These are phyloP conservation scores for Mythimna albipuncta DNA, from an alignment of 2,888 invertebrate species.

Conservation along the genomic window DNA sequence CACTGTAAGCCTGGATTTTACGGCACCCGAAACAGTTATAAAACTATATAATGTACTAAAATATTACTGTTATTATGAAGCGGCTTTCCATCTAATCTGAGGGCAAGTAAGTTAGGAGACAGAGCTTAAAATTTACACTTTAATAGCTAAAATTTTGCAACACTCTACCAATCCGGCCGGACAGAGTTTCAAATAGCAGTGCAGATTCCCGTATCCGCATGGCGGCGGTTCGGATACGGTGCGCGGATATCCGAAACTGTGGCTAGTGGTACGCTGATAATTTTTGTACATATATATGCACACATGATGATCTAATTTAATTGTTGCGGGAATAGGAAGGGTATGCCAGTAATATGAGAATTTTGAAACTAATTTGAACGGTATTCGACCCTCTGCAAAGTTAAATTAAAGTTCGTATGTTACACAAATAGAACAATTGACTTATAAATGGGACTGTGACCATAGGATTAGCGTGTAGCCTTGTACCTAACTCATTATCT, in stretches of 20 bases:
- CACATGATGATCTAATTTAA: slow-evolving; percentile 25
- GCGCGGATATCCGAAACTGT: slow-evolving; percentile 57
- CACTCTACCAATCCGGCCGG: slow-evolving; percentile 47
- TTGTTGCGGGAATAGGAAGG: slow-evolving; percentile 15
- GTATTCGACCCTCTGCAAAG: slow-evolving; percentile 21
- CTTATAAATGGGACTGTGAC: neutral
- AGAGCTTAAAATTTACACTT: slow-evolving; percentile 63
- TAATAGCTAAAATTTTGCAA: slow-evolving; percentile 62
- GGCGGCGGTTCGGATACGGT: slow-evolving; percentile 48
- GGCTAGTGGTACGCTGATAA: slow-evolving; percentile 35
- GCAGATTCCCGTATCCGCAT: slow-evolving; percentile 52
- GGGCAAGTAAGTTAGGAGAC: slow-evolving; percentile 55
- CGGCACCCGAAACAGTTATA: slow-evolving; percentile 40
- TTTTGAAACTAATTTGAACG: slow-evolving; percentile 37
- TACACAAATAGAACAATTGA: slow-evolving; percentile 21
- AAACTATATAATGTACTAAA: slow-evolving; percentile 56
- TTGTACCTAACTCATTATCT: neutral
- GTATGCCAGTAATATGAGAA: slow-evolving; percentile 7
- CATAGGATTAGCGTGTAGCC: neutral
- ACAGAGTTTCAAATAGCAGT: slow-evolving; percentile 54
- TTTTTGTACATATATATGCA: slow-evolving; percentile 36
- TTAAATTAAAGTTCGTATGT: slow-evolving; percentile 27
- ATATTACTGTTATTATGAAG: slow-evolving; percentile 56
- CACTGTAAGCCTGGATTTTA: slow-evolving; percentile 32
- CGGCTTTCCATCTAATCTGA: slow-evolving; percentile 51